A percentile compares a stretch with the other conserved stretches of the same genome.
Evolutionary conservation across 2,797 vertebrate species (phyloP).

Genomic region (Varecia variegata): DNA sequence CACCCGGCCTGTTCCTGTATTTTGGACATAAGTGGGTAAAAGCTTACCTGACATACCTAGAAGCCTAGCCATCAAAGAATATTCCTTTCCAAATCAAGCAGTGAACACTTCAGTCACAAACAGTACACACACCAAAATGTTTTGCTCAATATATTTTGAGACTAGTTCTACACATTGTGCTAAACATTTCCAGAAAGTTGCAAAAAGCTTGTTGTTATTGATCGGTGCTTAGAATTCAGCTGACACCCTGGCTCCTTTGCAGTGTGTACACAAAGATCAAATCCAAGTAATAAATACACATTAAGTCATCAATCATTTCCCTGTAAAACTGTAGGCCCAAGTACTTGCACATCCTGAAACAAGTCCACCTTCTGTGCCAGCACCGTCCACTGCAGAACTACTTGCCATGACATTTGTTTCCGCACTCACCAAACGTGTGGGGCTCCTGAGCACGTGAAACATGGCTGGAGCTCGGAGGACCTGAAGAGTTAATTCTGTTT

Average conservation of each 20-base stretch:
- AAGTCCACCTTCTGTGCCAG: background rate
- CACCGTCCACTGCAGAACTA: rapidly evolving
- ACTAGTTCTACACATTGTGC: rapidly evolving
- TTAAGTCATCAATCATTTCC: rapidly evolving
- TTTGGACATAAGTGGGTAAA: background rate
- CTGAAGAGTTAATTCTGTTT: background rate
- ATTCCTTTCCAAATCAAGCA: background rate
- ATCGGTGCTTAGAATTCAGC: background rate
- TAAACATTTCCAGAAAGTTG: background rate
- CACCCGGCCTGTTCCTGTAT: no score
- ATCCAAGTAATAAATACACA: background rate
- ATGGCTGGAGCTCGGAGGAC: no score
- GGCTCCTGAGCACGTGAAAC: background rate
- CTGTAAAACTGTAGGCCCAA: rapidly evolving
- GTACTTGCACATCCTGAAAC: rapidly evolving
- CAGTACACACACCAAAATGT: rapidly evolving
- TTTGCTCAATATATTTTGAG: background rate
- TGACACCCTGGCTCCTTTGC: background rate
- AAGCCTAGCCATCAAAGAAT: background rate
- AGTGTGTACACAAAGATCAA: background rate
- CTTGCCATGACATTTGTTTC: rapidly evolving
- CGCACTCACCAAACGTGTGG: rapidly evolving
- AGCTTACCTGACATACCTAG: background rate
- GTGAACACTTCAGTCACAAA: background rate
- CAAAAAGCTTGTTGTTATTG: background rate